phyloP scores from a whole-genome alignment of 35 echinoderm and acorn worm species.

The Lytechinus pictus region DNA sequence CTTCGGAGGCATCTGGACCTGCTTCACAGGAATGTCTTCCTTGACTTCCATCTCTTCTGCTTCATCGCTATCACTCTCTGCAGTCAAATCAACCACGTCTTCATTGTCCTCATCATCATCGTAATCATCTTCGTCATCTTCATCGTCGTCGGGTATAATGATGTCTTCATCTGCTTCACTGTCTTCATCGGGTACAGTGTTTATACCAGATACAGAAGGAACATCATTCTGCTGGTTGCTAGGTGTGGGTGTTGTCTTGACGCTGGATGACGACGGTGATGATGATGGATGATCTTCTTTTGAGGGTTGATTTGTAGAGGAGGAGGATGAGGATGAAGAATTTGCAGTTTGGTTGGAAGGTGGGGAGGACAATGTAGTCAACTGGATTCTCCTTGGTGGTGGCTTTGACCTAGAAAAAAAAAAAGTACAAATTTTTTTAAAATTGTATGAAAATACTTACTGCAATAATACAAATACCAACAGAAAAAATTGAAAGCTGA shows the following conservation, averaged over 20 bases:
- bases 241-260: background rate
- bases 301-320: background rate
- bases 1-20: background rate
- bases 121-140: background rate
- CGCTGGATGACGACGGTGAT: background rate
- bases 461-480: too few relatives aligned
- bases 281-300: background rate
- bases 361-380: constrained; percentile 52
- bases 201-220: background rate
- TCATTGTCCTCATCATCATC: constrained; percentile 22
- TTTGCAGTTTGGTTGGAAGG: background rate
- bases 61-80: constrained; percentile 10
- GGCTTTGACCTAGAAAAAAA: background rate
- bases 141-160: background rate
- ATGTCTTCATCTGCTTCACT: background rate
- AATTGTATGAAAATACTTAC: too few relatives aligned
- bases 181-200: background rate
- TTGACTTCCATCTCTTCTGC: background rate
- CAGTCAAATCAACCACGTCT: background rate
- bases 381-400: constrained; percentile 67
- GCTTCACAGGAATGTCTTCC: background rate
- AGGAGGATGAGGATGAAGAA: constrained; percentile 39
- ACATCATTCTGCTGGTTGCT: background rate
- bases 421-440: too few relatives aligned
- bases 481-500: too few relatives aligned